Conservation (phyloP, 1,140 invertebrate species). For the Drosophila willistoni region DNA sequence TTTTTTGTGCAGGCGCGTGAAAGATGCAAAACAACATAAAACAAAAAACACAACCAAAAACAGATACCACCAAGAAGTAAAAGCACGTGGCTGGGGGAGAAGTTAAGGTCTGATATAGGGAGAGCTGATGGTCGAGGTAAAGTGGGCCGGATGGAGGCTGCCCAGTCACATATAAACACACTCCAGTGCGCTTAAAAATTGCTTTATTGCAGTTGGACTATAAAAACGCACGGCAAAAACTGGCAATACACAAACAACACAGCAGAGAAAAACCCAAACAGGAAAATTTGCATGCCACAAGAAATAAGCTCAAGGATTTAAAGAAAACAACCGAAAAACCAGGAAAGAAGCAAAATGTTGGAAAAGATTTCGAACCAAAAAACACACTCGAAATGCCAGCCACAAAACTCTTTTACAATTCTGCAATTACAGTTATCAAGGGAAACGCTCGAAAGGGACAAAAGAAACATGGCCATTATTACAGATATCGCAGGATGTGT, state of each 20-base stretch:
- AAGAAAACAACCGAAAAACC: constrained; percentile 39
- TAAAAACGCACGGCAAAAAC: constrained; percentile 73
- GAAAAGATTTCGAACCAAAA: constrained; percentile 40
- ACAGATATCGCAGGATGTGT: background rate
- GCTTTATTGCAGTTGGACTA: constrained; percentile 80
- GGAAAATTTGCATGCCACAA: constrained; percentile 79
- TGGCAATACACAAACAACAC: constrained; percentile 21
- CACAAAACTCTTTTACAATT: constrained; percentile 46
- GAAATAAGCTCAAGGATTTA: constrained; percentile 76
- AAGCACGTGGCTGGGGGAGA: constrained; percentile 17
- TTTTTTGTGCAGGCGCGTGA: constrained; percentile 81
- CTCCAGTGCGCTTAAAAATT: constrained; percentile 81
- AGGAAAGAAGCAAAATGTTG: constrained; percentile 11
- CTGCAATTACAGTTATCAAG: constrained; percentile 16
- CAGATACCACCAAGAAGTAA: constrained; percentile 45
- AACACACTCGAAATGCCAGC: constrained; percentile 44
- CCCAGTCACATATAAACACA: constrained; percentile 80
- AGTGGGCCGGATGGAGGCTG: constrained; percentile 16
- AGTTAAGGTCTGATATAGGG: constrained; percentile 26
- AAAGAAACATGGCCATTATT: constrained; percentile 16
- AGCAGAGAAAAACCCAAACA: constrained; percentile 42
- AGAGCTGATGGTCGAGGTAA: background rate
- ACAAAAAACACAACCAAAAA: constrained; percentile 48
- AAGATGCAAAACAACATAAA: constrained; percentile 66
- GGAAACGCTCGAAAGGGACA: constrained; percentile 1